phyloP scores from a whole-genome alignment of 1,140 invertebrate genomes.

The Pseudachorutes palmiensis region DNA sequence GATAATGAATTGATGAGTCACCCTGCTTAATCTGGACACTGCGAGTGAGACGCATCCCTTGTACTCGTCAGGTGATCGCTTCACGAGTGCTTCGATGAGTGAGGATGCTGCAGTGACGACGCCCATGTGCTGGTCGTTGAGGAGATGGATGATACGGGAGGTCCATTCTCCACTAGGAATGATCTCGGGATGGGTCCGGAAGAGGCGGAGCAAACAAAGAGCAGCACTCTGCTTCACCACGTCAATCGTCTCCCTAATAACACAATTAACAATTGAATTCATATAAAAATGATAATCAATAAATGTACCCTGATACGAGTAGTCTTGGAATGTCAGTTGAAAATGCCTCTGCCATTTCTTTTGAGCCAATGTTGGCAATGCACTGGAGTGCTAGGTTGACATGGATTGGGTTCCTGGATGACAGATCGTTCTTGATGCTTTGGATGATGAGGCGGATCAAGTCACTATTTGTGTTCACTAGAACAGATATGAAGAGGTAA shows the following conservation, averaged over 20 bases:
- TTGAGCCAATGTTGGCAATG: conserved; percentile 98
- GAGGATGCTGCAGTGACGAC: conserved; percentile 98
- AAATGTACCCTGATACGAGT: conserved; percentile 80
- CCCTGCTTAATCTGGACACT: conserved; percentile 88
- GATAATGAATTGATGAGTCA: conserved; percentile 42
- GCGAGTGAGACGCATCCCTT: conserved; percentile 97
- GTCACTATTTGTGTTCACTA: conserved; percentile 98
- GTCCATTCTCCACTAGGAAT: conserved; percentile 98
- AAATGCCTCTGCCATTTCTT: conserved; percentile 99
- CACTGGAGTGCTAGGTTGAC: conserved; percentile 99
- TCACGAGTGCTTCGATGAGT: conserved; percentile 94
- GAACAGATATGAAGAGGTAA: conserved; percentile 97
- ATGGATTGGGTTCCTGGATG: conserved; percentile 93
- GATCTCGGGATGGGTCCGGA: conserved; percentile 87
- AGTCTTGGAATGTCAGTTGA: conserved; percentile 96
- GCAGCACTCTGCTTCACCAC: conserved; percentile 99
- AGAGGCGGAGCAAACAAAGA: conserved; percentile 83
- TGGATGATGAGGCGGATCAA: conserved; percentile 98
- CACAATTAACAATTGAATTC: neutral
- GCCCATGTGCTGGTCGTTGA: conserved; percentile 99
- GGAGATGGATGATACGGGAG: conserved; percentile 92
- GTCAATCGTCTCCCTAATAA: conserved; percentile 90
- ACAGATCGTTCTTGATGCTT: conserved; percentile 97
- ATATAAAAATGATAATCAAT: neutral
- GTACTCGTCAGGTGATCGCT: conserved; percentile 98